phyloP scores from a whole-genome alignment of 2,113 vertebrate species.

The Lycaon pictus region DNA sequence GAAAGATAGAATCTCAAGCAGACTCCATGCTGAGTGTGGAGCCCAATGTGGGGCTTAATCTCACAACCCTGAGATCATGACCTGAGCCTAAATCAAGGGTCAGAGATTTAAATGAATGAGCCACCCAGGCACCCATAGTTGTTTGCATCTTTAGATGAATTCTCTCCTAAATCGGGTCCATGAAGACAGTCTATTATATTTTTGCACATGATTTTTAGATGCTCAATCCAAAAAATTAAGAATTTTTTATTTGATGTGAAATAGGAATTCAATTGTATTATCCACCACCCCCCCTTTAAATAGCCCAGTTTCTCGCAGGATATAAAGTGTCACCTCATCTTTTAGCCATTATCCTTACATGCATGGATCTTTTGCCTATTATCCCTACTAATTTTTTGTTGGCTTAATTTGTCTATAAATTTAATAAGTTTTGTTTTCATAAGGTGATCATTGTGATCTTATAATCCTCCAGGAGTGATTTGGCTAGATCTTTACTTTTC shows the following conservation, averaged over 20 bases:
- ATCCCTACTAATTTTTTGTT: background rate
- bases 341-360: background rate
- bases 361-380: background rate
- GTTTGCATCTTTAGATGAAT: background rate
- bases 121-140: background rate
- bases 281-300: background rate
- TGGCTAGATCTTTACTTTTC: background rate
- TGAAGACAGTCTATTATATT: background rate
- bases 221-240: background rate
- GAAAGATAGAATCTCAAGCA: background rate
- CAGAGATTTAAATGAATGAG: background rate
- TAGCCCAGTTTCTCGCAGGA: background rate
- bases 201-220: background rate
- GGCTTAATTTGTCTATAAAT: background rate
- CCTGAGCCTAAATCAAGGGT: background rate
- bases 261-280: background rate
- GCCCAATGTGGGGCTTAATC: accelerated
- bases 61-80: background rate
- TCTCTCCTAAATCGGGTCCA: background rate
- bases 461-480: background rate
- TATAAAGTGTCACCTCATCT: background rate
- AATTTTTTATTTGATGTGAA: background rate
- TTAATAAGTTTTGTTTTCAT: background rate
- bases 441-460: background rate
- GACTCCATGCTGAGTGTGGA: background rate